phyloP scores from a whole-genome alignment of 2,888 invertebrate species.

The Rhyacophila evoluta region DNA sequence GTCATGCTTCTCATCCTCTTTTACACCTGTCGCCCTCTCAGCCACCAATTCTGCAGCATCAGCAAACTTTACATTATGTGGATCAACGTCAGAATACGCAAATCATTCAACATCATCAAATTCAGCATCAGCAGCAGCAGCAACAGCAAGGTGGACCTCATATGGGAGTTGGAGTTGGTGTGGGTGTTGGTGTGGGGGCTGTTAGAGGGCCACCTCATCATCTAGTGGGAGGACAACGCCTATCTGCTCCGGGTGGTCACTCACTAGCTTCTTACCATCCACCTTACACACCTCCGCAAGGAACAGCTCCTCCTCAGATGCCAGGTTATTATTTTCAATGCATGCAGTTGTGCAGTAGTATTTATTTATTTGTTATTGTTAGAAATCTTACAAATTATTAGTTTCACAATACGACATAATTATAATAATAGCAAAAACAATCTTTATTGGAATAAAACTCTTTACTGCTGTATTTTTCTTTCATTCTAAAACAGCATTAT shows the following conservation, averaged over 20 bases:
- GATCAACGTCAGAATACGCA: constrained; percentile 51
- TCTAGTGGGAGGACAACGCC: constrained; percentile 55
- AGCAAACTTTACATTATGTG: constrained; percentile 50
- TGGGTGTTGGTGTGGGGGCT: constrained; percentile 52
- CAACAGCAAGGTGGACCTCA: constrained; percentile 55
- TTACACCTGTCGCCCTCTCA: constrained; percentile 55
- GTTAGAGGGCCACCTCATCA: constrained; percentile 35
- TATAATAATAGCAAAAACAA: too few species aligned
- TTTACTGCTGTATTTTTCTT: too few species aligned
- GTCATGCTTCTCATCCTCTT: constrained; percentile 44
- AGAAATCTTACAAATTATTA: too few species aligned
- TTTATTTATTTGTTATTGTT: too few species aligned
- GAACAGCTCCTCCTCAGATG: constrained; percentile 58
- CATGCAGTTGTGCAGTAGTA: too few species aligned
- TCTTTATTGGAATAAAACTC: too few species aligned
- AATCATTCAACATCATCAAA: constrained; percentile 57
- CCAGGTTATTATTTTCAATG: constrained; percentile 45
- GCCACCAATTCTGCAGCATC: constrained; percentile 49
- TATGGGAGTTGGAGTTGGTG: too few species aligned
- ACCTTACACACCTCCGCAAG: constrained; percentile 69
- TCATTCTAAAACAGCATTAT: too few species aligned
- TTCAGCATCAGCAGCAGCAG: constrained; percentile 55
- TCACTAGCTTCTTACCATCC: constrained; percentile 72
- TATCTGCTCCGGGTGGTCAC: constrained; percentile 56
- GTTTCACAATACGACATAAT: too few species aligned